These are phyloP conservation scores for Sprattus sprattus DNA, from an alignment of 2,113 vertebrate species.

Conservation along the genomic window DNA sequence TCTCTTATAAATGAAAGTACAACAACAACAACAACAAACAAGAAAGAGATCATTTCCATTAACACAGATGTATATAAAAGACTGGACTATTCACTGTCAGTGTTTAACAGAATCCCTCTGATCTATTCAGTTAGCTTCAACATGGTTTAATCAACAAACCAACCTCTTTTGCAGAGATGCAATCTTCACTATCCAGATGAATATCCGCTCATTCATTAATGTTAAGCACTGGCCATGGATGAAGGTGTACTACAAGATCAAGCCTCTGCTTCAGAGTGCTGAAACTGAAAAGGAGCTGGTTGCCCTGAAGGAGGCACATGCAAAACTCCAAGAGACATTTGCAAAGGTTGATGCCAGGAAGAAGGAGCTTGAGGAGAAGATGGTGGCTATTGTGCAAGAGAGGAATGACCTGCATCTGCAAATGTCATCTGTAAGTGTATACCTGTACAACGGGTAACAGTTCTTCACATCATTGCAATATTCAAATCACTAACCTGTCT, in stretches of 20 bases:
- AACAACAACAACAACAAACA: too few relatives aligned
- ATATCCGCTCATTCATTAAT: constrained; percentile 52
- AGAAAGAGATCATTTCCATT: too few relatives aligned
- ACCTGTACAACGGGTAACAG: too few relatives aligned
- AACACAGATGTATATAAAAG: too few relatives aligned
- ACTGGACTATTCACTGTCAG: too few relatives aligned
- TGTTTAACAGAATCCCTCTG: neutral
- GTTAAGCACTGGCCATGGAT: constrained; percentile 55
- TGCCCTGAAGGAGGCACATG: constrained; percentile 42
- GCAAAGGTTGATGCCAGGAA: constrained; percentile 43
- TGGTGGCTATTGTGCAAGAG: constrained; percentile 44
- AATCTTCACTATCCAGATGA: constrained; percentile 45
- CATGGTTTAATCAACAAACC: too few relatives aligned
- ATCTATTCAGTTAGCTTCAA: too few relatives aligned
- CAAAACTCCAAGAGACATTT: constrained; percentile 40
- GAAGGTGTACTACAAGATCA: constrained; percentile 52
- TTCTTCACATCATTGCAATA: neutral
- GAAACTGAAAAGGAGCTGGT: constrained; percentile 49
- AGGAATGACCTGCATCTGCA: constrained; percentile 49
- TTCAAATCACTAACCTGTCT: too few relatives aligned
- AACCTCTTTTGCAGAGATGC: neutral
- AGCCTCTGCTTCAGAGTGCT: constrained; percentile 51
- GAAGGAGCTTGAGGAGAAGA: constrained; percentile 49
- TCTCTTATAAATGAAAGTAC: too few relatives aligned
- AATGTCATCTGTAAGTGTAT: constrained; percentile 41